Conservation (phyloP, 2,113 vertebrate genomes). For the Cebidichthys violaceus region DNA sequence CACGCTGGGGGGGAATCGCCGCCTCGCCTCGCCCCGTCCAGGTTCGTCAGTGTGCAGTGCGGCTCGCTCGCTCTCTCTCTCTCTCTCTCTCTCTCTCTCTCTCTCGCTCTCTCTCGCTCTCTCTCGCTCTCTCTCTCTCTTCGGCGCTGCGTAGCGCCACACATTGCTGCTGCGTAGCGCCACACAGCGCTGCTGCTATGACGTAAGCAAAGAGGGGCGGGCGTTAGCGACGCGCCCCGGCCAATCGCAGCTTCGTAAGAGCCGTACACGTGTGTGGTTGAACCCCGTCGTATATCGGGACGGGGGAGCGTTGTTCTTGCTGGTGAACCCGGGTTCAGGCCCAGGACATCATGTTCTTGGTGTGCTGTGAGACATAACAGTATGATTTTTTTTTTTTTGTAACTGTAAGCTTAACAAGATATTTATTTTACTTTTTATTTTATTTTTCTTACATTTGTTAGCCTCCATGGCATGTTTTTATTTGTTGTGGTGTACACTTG, state of each 20-base stretch:
- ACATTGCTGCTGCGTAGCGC: constrained; percentile 46
- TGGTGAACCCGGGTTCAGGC: background rate
- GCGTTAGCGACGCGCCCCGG: constrained; percentile 41
- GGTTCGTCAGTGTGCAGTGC: constrained; percentile 56
- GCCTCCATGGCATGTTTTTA: too few relatives aligned
- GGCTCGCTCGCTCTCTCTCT: constrained; percentile 13
- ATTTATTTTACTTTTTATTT: too few relatives aligned
- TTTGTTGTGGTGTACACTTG: too few relatives aligned
- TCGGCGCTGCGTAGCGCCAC: constrained; percentile 46
- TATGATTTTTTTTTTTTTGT: background rate
- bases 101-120: background rate
- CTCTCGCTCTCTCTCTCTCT: background rate
- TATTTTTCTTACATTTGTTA: too few relatives aligned
- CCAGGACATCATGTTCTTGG: background rate
- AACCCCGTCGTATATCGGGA: constrained; percentile 17
- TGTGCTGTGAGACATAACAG: background rate
- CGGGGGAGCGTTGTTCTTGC: background rate
- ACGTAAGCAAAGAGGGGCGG: constrained; percentile 58
- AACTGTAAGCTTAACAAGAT: too few relatives aligned
- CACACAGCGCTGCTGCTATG: constrained; percentile 54
- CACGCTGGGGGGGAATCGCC: constrained; percentile 37
- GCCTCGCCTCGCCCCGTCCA: constrained; percentile 63
- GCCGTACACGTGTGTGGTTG: constrained; percentile 42
- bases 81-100: background rate
- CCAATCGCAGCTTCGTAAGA: constrained; percentile 33